Base-by-base conservation (phyloP, 2,113 vertebrate genomes). In the Vidua chalybeata region DNA sequence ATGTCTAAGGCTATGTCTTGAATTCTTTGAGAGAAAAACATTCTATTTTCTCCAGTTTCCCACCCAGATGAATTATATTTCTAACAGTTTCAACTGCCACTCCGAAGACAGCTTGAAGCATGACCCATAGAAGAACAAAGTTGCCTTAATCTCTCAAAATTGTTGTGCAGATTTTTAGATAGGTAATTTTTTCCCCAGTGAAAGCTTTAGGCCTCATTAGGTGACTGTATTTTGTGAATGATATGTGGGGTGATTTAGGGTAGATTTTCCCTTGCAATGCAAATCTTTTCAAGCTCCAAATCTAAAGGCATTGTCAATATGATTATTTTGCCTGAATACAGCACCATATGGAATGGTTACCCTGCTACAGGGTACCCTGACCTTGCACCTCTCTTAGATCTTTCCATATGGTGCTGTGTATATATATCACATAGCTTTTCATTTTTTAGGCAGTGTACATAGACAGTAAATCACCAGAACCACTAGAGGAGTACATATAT, bases 181-280 rank as follows among this genome's bases (percentile, higher is more conserved):
- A 7, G 12, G 6, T 15, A 51, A 73, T 52, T 62, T 9, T 28
- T 13, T 5, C 4, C 10, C 12, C 1, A 1, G 2, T 52, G 18
- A 6, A 85, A 72, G 7, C 5, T 68, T 81, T 41, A 76, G 21
- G 6, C 18, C 10, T 90, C 78, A 71, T 63, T 67, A 82, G 26
- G 30, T 63, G 26, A 30, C 15, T 90, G 5, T 3, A 31, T 74
- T 67, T 61, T 87, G 24, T 67, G 51, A 69, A 71, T 46, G 61
- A 68, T 56, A 15, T 27, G 24, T 56, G 31, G 9, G 6, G 33
- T 88, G 48, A 68, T 79, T 72, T 31, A 63, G 27, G 49, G n/a
- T 11, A 86, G 18, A 7, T 76, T 86, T 91, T 52, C 17, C 30
- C 51, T 87, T 74, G 28, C 11, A 58, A 17, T 49, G 15, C 8